Percentiles rank a stretch among this genome's conserved stretches.
Evolutionary conservation across 2,797 vertebrate genomes (phyloP).

Genomic region (Macropodus opercularis): DNA sequence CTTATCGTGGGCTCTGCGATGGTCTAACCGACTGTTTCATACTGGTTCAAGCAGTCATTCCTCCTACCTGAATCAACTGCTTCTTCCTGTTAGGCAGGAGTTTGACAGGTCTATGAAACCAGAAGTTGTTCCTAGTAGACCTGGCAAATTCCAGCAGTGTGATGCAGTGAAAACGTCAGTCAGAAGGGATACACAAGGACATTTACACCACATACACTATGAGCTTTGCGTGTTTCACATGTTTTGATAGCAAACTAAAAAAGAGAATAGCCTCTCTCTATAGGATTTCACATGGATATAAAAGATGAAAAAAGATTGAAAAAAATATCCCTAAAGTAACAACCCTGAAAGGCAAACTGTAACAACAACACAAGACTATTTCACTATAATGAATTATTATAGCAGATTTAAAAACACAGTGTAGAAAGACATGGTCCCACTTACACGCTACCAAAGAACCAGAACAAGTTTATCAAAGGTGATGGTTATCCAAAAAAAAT

Average conservation of each 20-base stretch:
- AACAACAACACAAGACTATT: background rate
- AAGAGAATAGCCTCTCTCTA: no score
- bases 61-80: conserved; percentile 26
- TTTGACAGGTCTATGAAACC: conserved; percentile 34
- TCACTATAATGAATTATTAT: conserved; percentile 1
- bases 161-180: conserved; percentile 4
- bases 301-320: no score
- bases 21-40: conserved; percentile 26
- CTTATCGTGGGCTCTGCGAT: conserved; percentile 3
- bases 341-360: background rate
- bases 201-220: background rate
- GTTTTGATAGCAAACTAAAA: no score
- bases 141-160: conserved; percentile 15
- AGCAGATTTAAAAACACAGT: background rate
- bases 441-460: conserved; percentile 14
- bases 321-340: no score
- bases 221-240: background rate
- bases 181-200: background rate
- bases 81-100: conserved; percentile 10
- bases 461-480: conserved; percentile 11
- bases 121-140: conserved; percentile 23
- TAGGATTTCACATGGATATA: no score
- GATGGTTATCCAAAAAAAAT: conserved; percentile 17
- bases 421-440: background rate
- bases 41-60: conserved; percentile 11